These are phyloP conservation scores for Onychostruthus taczanowskii DNA, from an alignment of 2,113 vertebrate genomes.

Conservation along the genomic window DNA sequence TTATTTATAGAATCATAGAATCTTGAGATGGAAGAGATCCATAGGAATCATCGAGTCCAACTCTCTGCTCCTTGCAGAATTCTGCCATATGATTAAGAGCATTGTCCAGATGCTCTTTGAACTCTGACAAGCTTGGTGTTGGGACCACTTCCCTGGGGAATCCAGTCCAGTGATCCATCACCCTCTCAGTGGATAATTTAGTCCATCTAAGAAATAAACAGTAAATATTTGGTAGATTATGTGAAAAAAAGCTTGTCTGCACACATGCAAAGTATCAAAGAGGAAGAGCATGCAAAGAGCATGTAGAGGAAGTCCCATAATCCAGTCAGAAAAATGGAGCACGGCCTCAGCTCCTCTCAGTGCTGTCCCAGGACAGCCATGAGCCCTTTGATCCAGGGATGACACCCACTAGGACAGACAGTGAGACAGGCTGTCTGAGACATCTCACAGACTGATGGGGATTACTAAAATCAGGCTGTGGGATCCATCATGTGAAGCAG, in stretches of 20 bases:
- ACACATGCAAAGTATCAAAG: background rate
- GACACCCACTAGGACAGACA: background rate
- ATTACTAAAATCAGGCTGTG: background rate
- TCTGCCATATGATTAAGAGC: background rate
- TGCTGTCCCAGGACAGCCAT: background rate
- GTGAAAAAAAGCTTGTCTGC: background rate
- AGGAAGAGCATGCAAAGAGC: background rate
- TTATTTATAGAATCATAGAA: background rate
- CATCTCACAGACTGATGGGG: background rate
- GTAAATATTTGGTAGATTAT: background rate
- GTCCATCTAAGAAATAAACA: background rate
- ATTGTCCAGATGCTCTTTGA: background rate
- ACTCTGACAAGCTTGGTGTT: background rate
- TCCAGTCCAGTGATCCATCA: background rate
- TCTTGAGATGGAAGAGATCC: background rate
- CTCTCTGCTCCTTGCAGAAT: background rate
- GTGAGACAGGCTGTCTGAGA: background rate
- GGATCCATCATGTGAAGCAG: background rate
- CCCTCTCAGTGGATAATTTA: background rate
- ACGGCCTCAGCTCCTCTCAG: rapidly evolving
- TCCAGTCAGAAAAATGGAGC: background rate
- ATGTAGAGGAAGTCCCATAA: background rate
- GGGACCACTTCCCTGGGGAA: background rate
- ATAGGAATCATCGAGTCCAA: background rate
- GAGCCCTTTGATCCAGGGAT: background rate